These are phyloP conservation scores for Antedon mediterranea DNA, from an alignment of 53 echinoderm and acorn worm genomes.

Conservation along the genomic window DNA sequence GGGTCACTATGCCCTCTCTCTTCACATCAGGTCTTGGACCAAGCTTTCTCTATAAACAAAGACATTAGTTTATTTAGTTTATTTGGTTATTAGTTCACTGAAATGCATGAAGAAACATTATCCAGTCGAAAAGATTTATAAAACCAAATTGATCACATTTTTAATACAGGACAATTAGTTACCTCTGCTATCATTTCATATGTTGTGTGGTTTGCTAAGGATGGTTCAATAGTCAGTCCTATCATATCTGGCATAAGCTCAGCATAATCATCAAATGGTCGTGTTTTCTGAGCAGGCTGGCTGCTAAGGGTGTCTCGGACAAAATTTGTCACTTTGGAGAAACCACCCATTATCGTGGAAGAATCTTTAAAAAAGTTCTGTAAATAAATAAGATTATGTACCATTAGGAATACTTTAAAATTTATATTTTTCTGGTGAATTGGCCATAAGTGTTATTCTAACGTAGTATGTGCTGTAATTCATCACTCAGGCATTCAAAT, in stretches of 20 bases:
- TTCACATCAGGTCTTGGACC: slow-evolving; percentile 61
- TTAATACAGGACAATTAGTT: background rate
- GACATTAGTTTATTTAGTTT: too few relatives aligned
- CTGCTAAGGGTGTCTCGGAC: slow-evolving; percentile 46
- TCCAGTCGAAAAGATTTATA: too few relatives aligned
- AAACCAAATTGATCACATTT: too few relatives aligned
- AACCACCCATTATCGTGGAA: slow-evolving; percentile 67
- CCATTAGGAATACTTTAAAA: too few relatives aligned
- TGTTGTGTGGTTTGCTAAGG: slow-evolving; percentile 42
- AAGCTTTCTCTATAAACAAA: slow-evolving; percentile 28
- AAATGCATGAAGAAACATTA: too few relatives aligned
- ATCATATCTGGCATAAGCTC: slow-evolving; percentile 75
- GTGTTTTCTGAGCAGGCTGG: slow-evolving; percentile 11
- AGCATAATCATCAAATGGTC: slow-evolving; percentile 70
- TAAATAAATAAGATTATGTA: background rate
- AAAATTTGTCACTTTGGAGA: slow-evolving; percentile 97
- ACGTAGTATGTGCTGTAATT: too few relatives aligned
- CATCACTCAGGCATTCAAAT: too few relatives aligned
- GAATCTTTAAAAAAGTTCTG: slow-evolving; percentile 98
- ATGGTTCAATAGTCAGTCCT: slow-evolving; percentile 46
- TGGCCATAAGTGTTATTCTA: too few relatives aligned
- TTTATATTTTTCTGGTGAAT: too few relatives aligned
- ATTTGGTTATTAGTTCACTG: too few relatives aligned
- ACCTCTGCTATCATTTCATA: slow-evolving; percentile 67
- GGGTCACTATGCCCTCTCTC: slow-evolving; percentile 32